Conservation (phyloP, 2,888 invertebrate species). For the Timema cristinae region DNA sequence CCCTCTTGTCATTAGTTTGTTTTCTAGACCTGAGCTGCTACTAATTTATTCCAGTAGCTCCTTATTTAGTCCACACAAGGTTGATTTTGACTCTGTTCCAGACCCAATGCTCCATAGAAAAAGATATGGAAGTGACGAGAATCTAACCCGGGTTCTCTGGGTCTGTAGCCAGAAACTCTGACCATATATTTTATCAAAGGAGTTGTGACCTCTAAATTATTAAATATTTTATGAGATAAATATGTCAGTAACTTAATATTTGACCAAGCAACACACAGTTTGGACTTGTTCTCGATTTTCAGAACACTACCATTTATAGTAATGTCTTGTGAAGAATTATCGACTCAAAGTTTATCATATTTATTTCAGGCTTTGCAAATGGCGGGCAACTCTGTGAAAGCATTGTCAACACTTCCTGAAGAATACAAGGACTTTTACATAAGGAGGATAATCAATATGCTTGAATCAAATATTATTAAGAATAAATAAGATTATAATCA, state of each 20-base stretch:
- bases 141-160: no score
- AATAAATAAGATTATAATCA: no score
- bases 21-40: no score
- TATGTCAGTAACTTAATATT: background rate
- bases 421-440: constrained; percentile 50
- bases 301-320: background rate
- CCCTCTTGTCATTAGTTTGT: no score
- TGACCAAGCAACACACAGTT: background rate
- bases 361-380: constrained; percentile 43
- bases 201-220: background rate
- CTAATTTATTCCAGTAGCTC: no score
- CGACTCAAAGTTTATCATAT: constrained; percentile 11
- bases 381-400: constrained; percentile 46
- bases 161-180: background rate
- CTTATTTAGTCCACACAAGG: no score
- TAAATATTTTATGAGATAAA: background rate
- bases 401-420: constrained; percentile 45
- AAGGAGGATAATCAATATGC: constrained; percentile 41
- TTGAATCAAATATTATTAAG: constrained; percentile 33
- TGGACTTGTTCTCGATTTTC: no score
- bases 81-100: no score
- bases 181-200: background rate
- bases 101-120: no score
- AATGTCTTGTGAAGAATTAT: background rate
- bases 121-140: no score